Base-by-base conservation (phyloP, 2,888 invertebrate species). In the Lepidonotus clava region DNA sequence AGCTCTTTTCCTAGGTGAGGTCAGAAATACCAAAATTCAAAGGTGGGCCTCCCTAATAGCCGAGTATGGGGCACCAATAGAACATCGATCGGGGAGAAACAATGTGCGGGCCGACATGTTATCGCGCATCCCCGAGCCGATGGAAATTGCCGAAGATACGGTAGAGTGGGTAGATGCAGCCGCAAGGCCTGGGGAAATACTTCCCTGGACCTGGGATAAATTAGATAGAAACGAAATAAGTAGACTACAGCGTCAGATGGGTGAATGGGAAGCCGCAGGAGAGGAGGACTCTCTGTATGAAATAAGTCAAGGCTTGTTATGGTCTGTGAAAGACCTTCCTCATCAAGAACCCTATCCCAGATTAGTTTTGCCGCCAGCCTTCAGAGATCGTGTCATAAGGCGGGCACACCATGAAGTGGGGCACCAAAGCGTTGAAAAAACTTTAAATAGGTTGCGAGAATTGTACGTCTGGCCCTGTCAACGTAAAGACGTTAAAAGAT, bases 91-190 rank as follows among this genome's bases (percentile, higher is more conserved):
- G 14, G 83, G 83, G 28, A 2, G 5, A 14, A n/a, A 28, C n/a
- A 46, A 46, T n/a, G 51, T 84, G 28, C 38, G 86, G 38, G 86
- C 86, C 1, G 86, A 86, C 6, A 86, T 86, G 86, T 51, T 86
- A 36, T 32, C 32, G 24, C 53, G 86, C 11, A 71, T 86, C 34
- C 5, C 6, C 14, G 18, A 8, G 11, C 4, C 18, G 11, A 8
- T 1, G 6, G 38, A 24, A n/a, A 38, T 46, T 5, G 53, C 34
- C 46, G 77, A 85, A 24, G 41, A 11, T 18, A 14, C 5, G 2
- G 38, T 32, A 4, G 28, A 40, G 84, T 18, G 32, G 38, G 66
- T 38, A 6, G 36, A 1, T 4, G 46, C 56, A 6, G n/a, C n/a
- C n/a, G n/a, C n/a, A n/a, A n/a, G n/a, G n/a, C n/a, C 34, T 40